These are phyloP conservation scores for Malaclemys terrapin DNA, from an alignment of 2,113 vertebrate genomes.

Conservation along the genomic window DNA sequence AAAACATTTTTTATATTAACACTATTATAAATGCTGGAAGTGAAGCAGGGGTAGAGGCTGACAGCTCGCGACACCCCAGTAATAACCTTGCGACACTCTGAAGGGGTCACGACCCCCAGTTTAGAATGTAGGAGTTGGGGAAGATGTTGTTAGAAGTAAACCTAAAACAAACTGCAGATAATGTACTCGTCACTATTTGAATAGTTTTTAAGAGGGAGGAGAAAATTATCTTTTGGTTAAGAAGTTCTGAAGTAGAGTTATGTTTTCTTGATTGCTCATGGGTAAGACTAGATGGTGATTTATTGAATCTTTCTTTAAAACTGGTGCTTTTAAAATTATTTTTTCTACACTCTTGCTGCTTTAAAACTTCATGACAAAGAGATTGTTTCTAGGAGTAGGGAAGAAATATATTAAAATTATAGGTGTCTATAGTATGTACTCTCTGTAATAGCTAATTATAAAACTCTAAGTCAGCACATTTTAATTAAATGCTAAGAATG, in stretches of 20 bases:
- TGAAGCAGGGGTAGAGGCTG: too few relatives aligned
- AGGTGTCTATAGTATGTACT: background rate
- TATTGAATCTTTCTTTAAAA: background rate
- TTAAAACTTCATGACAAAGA: background rate
- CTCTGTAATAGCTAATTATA: background rate
- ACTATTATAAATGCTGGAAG: too few relatives aligned
- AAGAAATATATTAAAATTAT: background rate
- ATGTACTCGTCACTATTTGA: background rate
- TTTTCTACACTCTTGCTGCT: background rate
- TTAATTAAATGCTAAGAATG: background rate
- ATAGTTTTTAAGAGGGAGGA: background rate
- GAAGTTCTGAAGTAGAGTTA: background rate
- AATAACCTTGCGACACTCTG: too few relatives aligned
- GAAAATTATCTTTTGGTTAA: background rate
- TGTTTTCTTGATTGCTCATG: background rate
- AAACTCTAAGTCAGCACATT: background rate
- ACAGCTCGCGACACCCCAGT: too few relatives aligned
- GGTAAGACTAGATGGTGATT: background rate
- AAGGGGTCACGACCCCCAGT: too few relatives aligned
- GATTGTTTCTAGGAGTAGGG: rapidly evolving
- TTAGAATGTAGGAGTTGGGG: background rate
- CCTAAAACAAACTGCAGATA: background rate
- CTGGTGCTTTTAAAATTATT: background rate
- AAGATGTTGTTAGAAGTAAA: background rate
- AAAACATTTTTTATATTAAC: too few relatives aligned